These are phyloP conservation scores for Pteromalus puparum DNA, from an alignment of 1,140 invertebrate species.

Conservation along the genomic window DNA sequence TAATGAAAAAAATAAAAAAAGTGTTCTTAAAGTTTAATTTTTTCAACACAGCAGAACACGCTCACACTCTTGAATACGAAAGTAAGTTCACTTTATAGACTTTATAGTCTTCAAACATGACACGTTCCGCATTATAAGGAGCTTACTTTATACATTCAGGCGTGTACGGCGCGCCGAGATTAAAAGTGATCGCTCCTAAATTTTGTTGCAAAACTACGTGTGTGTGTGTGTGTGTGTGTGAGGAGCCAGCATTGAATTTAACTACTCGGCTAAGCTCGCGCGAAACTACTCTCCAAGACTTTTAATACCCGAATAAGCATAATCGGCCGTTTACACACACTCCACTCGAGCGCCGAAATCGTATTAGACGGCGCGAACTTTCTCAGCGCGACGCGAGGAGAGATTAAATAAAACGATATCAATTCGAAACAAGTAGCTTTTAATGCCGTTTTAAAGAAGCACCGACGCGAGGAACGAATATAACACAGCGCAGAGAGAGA, in stretches of 20 bases:
- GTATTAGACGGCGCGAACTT: too few relatives aligned
- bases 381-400: too few relatives aligned
- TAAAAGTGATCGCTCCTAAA: conserved; percentile 8
- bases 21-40: too few relatives aligned
- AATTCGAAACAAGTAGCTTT: not conserved
- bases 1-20: too few relatives aligned
- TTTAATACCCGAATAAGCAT: not conserved
- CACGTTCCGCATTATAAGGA: not conserved
- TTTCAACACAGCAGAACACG: too few relatives aligned
- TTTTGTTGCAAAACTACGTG: not conserved
- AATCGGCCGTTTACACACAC: too few relatives aligned
- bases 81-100: not conserved
- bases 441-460: not conserved
- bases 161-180: not conserved
- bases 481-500: not conserved
- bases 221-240: too few relatives aligned
- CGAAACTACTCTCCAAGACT: not conserved
- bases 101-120: not conserved
- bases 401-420: not conserved
- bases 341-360: too few relatives aligned
- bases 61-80: not conserved
- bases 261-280: not conserved
- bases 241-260: not conserved
- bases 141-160: not conserved
- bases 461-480: not conserved